Conservation (phyloP, 2,113 vertebrate species). For the Theristicus caerulescens region DNA sequence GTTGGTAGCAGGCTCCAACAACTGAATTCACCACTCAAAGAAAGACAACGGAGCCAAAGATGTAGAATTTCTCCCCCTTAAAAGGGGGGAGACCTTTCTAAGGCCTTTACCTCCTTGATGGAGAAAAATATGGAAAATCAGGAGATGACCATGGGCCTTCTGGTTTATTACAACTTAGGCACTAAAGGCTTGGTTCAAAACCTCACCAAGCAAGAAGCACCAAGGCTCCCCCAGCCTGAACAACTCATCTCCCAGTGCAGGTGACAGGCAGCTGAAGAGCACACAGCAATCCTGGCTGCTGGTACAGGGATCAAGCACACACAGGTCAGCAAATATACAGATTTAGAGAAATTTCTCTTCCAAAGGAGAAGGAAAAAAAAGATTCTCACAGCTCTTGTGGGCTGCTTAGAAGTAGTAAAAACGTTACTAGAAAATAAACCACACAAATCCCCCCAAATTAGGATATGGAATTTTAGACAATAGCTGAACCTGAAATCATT, state of each 20-base stretch:
- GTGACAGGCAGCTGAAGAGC: background rate
- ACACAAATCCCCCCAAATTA: background rate
- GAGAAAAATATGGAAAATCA: background rate
- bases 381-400: background rate
- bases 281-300: background rate
- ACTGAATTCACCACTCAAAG: background rate
- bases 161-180: background rate
- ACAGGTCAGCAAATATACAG: background rate
- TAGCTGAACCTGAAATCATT: rapidly evolving
- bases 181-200: background rate
- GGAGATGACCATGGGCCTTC: background rate
- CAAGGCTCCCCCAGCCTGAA: background rate
- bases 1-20: background rate
- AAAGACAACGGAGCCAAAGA: background rate
- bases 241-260: rapidly evolving
- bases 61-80: background rate
- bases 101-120: background rate
- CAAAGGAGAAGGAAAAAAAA: background rate
- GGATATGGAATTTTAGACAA: background rate
- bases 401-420: background rate
- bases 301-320: no score
- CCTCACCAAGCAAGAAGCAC: background rate
- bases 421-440: background rate
- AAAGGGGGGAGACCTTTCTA: background rate
- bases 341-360: background rate